Percentiles rank a stretch among this genome's conserved stretches.
phyloP scores from a whole-genome alignment of 2,888 invertebrate species.

The Argyra leucocephala region DNA sequence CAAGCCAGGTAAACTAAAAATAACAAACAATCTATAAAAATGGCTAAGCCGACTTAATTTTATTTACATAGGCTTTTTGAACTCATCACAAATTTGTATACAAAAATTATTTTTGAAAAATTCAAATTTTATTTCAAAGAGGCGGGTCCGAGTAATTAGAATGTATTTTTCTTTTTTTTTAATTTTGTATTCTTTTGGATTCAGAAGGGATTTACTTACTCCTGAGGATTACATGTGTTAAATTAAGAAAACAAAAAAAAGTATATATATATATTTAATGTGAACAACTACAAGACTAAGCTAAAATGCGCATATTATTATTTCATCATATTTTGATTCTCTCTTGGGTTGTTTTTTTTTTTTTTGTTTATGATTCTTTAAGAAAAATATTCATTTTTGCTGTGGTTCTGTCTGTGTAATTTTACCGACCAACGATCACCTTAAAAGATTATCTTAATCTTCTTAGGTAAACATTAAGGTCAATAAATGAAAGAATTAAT shows the following conservation, averaged over 20 bases:
- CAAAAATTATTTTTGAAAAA: too few relatives aligned
- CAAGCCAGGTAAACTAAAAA: too few relatives aligned
- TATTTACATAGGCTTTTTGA: too few relatives aligned
- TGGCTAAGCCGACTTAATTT: too few relatives aligned
- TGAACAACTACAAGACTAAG: too few relatives aligned
- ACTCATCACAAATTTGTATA: too few relatives aligned
- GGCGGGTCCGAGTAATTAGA: conserved; percentile 1
- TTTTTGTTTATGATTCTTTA: background rate
- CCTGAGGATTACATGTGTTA: background rate
- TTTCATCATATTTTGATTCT: too few relatives aligned
- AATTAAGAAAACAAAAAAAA: background rate
- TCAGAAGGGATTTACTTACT: background rate
- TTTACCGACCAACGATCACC: background rate
- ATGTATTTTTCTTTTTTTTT: background rate
- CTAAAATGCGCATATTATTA: too few relatives aligned
- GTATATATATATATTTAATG: too few relatives aligned
- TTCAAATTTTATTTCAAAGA: background rate
- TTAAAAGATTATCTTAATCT: background rate
- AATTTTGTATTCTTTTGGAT: background rate
- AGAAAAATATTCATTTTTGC: background rate
- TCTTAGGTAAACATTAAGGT: conserved; percentile 3
- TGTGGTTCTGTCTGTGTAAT: too few relatives aligned
- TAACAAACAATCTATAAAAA: too few relatives aligned
- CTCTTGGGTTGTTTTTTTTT: background rate
- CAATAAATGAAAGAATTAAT: background rate